Conservation (phyloP, 2,797 vertebrate genomes). For the Melanotaenia boesemani region DNA sequence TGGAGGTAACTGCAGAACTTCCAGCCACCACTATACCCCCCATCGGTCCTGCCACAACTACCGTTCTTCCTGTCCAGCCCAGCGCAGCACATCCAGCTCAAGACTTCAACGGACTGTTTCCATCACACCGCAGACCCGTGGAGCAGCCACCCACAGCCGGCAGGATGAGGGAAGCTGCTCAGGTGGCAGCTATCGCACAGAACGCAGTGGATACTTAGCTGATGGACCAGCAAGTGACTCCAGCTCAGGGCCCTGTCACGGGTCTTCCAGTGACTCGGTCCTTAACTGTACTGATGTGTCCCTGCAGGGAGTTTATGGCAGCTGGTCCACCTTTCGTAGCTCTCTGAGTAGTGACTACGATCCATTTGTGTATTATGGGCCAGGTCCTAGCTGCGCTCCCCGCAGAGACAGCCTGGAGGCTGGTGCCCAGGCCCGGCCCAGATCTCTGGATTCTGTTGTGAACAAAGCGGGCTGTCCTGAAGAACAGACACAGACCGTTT, state of each 20-base stretch:
- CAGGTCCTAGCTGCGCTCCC: slow-evolving; percentile 69
- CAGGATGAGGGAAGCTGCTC: slow-evolving; percentile 92
- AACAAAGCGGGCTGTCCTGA: slow-evolving; percentile 78
- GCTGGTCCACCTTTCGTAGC: slow-evolving; percentile 97
- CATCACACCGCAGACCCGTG: slow-evolving; percentile 40
- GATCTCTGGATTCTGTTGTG: slow-evolving; percentile 89
- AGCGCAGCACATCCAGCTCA: slow-evolving; percentile 72
- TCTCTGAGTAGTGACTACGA: slow-evolving; percentile 97
- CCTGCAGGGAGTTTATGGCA: slow-evolving; percentile 94
- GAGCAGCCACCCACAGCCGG: slow-evolving; percentile 71
- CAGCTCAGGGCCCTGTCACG: slow-evolving; percentile 96
- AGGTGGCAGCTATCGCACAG: slow-evolving; percentile 92
- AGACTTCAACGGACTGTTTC: slow-evolving; percentile 73
- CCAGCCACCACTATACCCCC: slow-evolving; percentile 73
- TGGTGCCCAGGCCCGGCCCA: slow-evolving; percentile 82
- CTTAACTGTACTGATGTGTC: slow-evolving; percentile 96
- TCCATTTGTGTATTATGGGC: slow-evolving; percentile 90
- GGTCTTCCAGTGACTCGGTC: slow-evolving; percentile 96
- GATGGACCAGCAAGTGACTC: slow-evolving; percentile 97
- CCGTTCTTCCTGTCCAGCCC: slow-evolving; percentile 77
- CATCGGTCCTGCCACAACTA: slow-evolving; percentile 82
- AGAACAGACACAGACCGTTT: slow-evolving; percentile 85
- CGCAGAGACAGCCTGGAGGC: slow-evolving; percentile 68
- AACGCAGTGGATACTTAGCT: slow-evolving; percentile 94
- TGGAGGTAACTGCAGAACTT: slow-evolving; percentile 72